Conservation (phyloP, 2,797 vertebrate species). For the Melanogrammus aeglefinus region DNA sequence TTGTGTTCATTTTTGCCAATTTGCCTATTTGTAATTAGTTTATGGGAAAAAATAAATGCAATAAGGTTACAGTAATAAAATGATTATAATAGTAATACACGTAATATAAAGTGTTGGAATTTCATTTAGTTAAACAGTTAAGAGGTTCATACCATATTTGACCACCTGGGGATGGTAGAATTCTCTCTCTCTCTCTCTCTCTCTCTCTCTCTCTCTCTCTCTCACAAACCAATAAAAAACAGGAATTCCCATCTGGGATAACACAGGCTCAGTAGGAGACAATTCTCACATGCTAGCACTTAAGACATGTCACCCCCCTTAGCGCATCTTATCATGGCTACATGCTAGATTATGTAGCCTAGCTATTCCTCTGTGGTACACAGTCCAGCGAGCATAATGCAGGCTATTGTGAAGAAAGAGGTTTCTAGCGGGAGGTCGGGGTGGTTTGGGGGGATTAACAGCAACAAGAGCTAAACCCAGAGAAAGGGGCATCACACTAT, state of each 20-base stretch:
- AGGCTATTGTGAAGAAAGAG: background rate
- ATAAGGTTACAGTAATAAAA: background rate
- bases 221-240: background rate
- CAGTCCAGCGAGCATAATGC: background rate
- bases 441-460: background rate
- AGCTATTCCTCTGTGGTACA: background rate
- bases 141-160: background rate
- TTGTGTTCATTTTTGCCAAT: background rate
- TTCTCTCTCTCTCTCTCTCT: no score
- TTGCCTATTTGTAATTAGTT: background rate
- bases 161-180: background rate
- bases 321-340: background rate
- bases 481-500: background rate
- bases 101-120: background rate
- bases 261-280: background rate
- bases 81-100: background rate
- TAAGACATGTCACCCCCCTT: background rate
- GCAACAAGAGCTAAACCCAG: background rate
- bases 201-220: no score
- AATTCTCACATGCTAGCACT: background rate
- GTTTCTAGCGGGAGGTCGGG: background rate
- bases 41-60: background rate
- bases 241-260: background rate
- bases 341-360: background rate
- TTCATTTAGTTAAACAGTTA: background rate